Conservation (phyloP, 2,888 invertebrate species). For the Drosophila incognita region DNA sequence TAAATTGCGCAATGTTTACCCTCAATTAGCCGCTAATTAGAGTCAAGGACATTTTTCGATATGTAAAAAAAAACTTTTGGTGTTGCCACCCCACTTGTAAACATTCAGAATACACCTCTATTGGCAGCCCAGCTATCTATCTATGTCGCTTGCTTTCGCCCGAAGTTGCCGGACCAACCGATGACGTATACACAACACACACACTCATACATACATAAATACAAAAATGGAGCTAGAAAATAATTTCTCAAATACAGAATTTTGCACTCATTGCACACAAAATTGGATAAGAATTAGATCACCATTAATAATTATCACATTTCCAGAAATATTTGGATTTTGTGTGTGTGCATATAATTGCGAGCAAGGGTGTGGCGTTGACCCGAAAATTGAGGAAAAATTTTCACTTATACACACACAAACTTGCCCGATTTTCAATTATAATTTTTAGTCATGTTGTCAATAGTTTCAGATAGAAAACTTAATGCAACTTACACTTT, state of each 20-base stretch:
- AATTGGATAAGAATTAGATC: neutral
- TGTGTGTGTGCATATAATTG: slow-evolving; percentile 35
- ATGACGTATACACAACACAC: slow-evolving; percentile 71
- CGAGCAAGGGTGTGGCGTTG: slow-evolving; percentile 82
- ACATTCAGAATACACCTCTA: slow-evolving; percentile 38
- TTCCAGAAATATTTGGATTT: slow-evolving; percentile 60
- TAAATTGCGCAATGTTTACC: slow-evolving; percentile 26
- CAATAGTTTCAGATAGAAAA: slow-evolving; percentile 25
- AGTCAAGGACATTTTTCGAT: slow-evolving; percentile 70
- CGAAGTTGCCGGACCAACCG: slow-evolving; percentile 76
- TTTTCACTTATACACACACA: slow-evolving; percentile 62
- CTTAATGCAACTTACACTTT: slow-evolving; percentile 70
- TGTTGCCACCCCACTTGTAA: slow-evolving; percentile 25
- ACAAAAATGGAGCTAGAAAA: slow-evolving; percentile 57
- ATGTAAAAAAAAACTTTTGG: slow-evolving; percentile 27
- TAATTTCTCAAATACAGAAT: slow-evolving; percentile 58
- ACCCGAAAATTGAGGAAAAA: slow-evolving; percentile 76
- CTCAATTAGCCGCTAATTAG: slow-evolving; percentile 33
- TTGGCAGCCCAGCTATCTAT: slow-evolving; percentile 20
- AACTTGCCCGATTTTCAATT: slow-evolving; percentile 49
- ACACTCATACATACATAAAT: slow-evolving; percentile 29
- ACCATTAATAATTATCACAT: slow-evolving; percentile 21
- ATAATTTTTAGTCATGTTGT: slow-evolving; percentile 29
- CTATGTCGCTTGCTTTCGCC: slow-evolving; percentile 63
- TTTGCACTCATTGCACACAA: slow-evolving; percentile 30